Base-by-base conservation (phyloP, 2,888 invertebrate species). In the Colostygia pectinataria region DNA sequence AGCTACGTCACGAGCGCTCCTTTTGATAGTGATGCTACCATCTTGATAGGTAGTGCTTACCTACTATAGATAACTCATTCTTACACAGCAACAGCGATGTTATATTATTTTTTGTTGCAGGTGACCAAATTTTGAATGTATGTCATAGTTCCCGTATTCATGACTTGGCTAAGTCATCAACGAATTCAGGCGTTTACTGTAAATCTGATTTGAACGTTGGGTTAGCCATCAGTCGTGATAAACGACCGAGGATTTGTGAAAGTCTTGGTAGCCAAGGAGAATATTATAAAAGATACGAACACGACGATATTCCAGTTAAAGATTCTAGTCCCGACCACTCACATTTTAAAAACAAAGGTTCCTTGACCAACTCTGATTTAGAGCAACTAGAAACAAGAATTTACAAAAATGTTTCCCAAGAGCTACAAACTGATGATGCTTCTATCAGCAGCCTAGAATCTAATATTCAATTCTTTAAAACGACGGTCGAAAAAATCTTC, bases 401-500 rank as follows among this genome's bases (percentile, higher is more conserved):
- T 36, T 72, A 68, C 25, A 68, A 66, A 23, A 81, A 76, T 15
- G 69, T 80, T 5, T 81, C 85, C 0, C 74, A 76, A 51, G 79
- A 83, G 45, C 57, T 83, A 4, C 74, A 76, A 55, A 74, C 72
- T 0, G 71, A 80, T 1, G 70, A 74, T 14, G 66, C 57, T 9
- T 74, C 78, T 0, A 43, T 62, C 5, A 65, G 61, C 47, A 75
- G 72, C 36, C 65, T 85, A 4, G 86, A 88, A n/a, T 80, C 81
- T 0, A 79, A 82, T 27, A 74, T 87, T 1, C 78, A 83, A 58
- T 71, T 83, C 41, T 85, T 89, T 50, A 86, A 74, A 65, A 72
- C 70, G 0, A 83, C 85, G 0, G 82, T 89, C 0, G 74, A 81
- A 57, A 76, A 83, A 48, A 83, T 90, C 34, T 86, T 89, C 37